Base-by-base conservation (phyloP, 2,888 invertebrate genomes). In the Pemphredon lugubris region DNA sequence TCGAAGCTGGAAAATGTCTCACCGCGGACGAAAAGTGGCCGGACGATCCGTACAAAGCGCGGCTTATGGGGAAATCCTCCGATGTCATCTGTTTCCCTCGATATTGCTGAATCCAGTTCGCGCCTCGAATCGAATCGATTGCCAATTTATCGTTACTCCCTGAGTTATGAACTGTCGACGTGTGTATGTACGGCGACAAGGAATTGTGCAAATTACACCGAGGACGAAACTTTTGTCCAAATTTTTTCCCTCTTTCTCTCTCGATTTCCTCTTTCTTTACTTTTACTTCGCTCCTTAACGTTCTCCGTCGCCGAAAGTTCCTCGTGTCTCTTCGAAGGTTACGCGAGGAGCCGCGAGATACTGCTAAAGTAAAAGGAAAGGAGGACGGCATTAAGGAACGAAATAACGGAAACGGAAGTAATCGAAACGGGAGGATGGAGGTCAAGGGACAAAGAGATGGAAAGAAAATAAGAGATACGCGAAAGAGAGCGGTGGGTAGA, bases 211-310 rank as follows among this genome's bases (percentile, higher is more conserved):
- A 26, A 5, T 26, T 26, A 26, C n/a, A n/a, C 30, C 55, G 48
- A 39, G 63, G 67, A 55, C 61, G 69, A 74, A 77, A 75, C 68
- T 75, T 70, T 63, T 40, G 60, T 42, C 60, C 44, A 61, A 64
- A 60, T 76, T 77, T 73, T 75, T 69, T 57, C 21, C 51, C 51
- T 18, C 6, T 30, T 26, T 30, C 9, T 14, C 2, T n/a, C 45
- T n/a, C 23, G 4, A 7, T 34, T 34, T n/a, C n/a, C 34, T 34
- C n/a, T 7, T 26, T 26, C 26, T 26, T 7, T 5, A 7, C 3
- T 3, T 7, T 3, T 26, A 3, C 26, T 7, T 26, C 26, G 7
- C 26, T 26, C 26, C 7, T 7, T 40, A 9, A 16, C 16, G 18
- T 40, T 18, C 40, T 18, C 16, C 40, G 7, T 14, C 16, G 40